Percentiles rank a stretch among this genome's conserved stretches.
These are phyloP conservation scores for Scaptomyza hsui DNA, from an alignment of 1,140 invertebrate genomes.

Conservation along the genomic window DNA sequence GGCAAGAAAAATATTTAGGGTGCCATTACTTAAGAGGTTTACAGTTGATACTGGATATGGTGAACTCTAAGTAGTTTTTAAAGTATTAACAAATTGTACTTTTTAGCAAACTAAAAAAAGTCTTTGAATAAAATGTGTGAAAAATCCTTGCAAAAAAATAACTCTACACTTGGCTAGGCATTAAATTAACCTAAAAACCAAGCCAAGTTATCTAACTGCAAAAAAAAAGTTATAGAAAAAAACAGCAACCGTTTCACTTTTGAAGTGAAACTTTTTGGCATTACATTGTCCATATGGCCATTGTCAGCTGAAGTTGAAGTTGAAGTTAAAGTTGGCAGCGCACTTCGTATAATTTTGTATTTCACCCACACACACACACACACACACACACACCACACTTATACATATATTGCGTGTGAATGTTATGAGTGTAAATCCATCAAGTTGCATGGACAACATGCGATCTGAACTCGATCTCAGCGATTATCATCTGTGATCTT, in stretches of 20 bases:
- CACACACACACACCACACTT: constrained; percentile 36
- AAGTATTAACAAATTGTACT: too few relatives aligned
- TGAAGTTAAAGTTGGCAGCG: constrained; percentile 22
- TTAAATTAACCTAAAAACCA: not conserved
- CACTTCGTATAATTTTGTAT: constrained; percentile 67
- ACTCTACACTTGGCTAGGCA: too few relatives aligned
- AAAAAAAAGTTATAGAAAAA: constrained; percentile 23
- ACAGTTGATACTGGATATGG: too few relatives aligned
- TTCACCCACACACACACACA: constrained; percentile 72
- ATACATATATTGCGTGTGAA: not conserved
- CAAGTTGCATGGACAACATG: constrained; percentile 46
- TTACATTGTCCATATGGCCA: constrained; percentile 66
- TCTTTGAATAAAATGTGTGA: too few relatives aligned
- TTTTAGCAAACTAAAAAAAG: too few relatives aligned
- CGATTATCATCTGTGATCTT: not conserved
- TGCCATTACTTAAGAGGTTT: not conserved
- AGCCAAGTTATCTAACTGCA: not conserved
- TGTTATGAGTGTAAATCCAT: constrained; percentile 56
- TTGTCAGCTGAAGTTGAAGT: constrained; percentile 15
- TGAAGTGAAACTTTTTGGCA: constrained; percentile 66
- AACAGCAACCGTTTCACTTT: constrained; percentile 34
- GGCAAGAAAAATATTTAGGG: not conserved
- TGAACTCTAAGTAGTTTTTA: too few relatives aligned
- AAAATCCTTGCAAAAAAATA: too few relatives aligned
- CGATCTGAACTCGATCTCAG: constrained; percentile 18